phyloP scores from a whole-genome alignment of 92 coral and sea anemone species.

The Porites rus region DNA sequence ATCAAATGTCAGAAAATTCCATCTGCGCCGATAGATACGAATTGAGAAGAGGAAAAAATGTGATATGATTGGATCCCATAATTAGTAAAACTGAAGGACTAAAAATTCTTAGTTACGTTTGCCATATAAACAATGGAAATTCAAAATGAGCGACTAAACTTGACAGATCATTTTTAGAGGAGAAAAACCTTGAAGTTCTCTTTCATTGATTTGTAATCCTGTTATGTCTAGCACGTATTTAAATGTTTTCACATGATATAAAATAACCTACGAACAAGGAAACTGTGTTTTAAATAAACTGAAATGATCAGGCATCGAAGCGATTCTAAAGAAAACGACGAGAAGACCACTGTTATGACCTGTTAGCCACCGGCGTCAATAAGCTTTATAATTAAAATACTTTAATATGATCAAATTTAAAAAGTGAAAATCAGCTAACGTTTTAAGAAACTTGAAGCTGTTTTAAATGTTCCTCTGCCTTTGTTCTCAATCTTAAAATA shows the following conservation, averaged over 20 bases:
- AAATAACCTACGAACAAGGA: neutral
- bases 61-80: neutral
- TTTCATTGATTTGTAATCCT: conserved; percentile 5
- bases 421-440: neutral
- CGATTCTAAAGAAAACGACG: too few relatives aligned
- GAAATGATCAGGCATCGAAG: too few relatives aligned
- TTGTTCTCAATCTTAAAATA: conserved; percentile 75
- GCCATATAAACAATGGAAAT: neutral
- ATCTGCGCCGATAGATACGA: conserved; percentile 46
- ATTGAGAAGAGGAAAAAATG: conserved; percentile 6
- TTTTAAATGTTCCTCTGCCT: conserved; percentile 79
- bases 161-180: too few relatives aligned
- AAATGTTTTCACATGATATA: neutral
- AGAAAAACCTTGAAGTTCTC: too few relatives aligned
- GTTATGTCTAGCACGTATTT: too few relatives aligned
- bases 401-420: too few relatives aligned
- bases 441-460: conserved; percentile 45
- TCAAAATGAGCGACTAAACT: too few relatives aligned
- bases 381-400: too few relatives aligned
- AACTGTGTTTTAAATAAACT: conserved; percentile 13
- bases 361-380: too few relatives aligned
- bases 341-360: too few relatives aligned
- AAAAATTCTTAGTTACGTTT: neutral
- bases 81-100: neutral
- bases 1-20: conserved; percentile 49